Evolutionary conservation across 2,113 vertebrate species (phyloP), one percentile per base, ranked within the genome.

Genomic region (Thunnus maccoyii): DNA sequence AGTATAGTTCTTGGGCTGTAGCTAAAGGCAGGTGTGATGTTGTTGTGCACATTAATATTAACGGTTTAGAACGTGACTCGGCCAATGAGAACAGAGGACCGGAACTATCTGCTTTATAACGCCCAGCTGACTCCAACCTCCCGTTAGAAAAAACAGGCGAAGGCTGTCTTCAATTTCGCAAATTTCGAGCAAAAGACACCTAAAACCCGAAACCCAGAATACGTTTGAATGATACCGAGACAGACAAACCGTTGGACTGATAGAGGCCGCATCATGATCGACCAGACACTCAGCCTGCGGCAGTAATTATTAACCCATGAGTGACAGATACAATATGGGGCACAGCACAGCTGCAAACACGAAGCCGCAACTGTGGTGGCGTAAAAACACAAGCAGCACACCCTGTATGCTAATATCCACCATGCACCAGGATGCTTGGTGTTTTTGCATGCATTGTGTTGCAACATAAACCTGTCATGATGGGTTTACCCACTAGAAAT

Each of bases 281-380:
- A 93, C 61, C 76, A 75, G 84, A 86, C 90, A 69, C 47, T 44
- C 80, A 86, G 90, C 92, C 91, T 60, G 89, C 78, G 72, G 94
- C 89, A 52, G 68, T 77, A 41, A 88, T 92, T 84, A 90, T 91
- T 85, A 74, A 93, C 90, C 73, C 90, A 81, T 82, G 89, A 80
- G 55, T 84, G 87, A 41, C 68, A 64, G 41, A 62, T 57, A 16
- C 66, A 68, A 92, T 84, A 6, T 92, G 84, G 90, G 88, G 88
- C 90, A 89, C 20, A 58, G 14, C 55, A 56, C 55, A 81, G 50
- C 72, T 70, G 64, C 20, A 30, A 9, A 17, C 18, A 2, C 61
- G 13, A 9, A 52, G 15, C 10, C 16, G 25, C 62, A 81, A 30
- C 30, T n/a, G 2, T 54, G n/a, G 36, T 41, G 36, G 36, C 36